Evolutionary conservation across 2,888 invertebrate genomes (phyloP), one percentile per base, ranked within the genome.

Genomic region (Tolmerus cingulatus): DNA sequence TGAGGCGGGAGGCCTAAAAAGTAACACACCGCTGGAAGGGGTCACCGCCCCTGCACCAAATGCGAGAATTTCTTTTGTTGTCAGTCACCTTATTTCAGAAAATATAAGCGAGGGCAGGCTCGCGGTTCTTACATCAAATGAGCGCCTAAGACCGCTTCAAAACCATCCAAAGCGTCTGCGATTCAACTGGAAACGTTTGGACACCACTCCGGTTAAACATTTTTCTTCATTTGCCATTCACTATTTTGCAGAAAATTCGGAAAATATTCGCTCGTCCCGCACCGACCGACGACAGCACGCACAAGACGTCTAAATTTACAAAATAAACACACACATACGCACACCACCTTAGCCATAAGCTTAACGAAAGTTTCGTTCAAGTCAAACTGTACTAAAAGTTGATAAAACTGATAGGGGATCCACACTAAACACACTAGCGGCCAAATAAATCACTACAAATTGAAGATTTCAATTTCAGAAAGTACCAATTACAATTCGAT

Each of bases 31-130:
- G 23, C 14, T 76, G 27, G 27, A 55, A 66, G 16, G 30, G 66
- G 87, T 79, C 86, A 86, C 79, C 79, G 77, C 77, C 86, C 79
- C 55, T 79, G 30, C 23, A 76, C 19, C 40, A 23, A 86, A 86
- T 77, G 27, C 34, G 16, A 34, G 57, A 79, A 74, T 30, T 40
- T 74, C 86, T 86, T 86, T 86, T 86, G 86, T 87, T 87, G 79
- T 87, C 74, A 87, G 37, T 79, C 57, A 66, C 30, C 85, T 84
- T 51, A 51, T 51, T 51, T 66, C 66, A 19, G 8, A 19, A 66
- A 66, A 66, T 23, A 9, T 46, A 46, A 74, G 74, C 23, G 16
- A 74, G 40, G 23, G 30, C 43, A 82, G 40, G n/a, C 43, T 43
- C 27, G 37, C 34, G 34, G 74, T 85, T 30, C 16, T 74, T 46